Base-by-base conservation (phyloP, 2,888 invertebrate species). In the Agapetus fuscipes region DNA sequence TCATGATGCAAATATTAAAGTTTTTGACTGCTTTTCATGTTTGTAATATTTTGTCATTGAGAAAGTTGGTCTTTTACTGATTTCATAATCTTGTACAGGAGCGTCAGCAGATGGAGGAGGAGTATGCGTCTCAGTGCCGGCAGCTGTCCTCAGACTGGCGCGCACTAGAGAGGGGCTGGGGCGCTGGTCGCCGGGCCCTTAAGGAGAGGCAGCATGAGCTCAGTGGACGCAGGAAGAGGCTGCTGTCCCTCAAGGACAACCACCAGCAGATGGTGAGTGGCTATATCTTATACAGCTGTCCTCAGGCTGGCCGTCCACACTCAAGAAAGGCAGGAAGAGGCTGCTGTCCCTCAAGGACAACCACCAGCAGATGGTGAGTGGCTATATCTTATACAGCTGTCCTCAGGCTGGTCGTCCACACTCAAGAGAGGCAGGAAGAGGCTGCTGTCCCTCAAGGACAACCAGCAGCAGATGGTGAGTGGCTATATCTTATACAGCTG, bases 121-220 rank as follows among this genome's bases (percentile, higher is more conserved):
- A 81, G 54, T 82, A 81, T 65, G 79, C 79, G 3, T 71, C 78
- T 1, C 82, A 83, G 36, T 74, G 78, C 47, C 58, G 67, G 3
- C 62, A 67, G 10, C 59, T 60, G 54, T 71, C 62, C 40, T 72
- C 65, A 51, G 71, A 66, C 56, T 69, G 68, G 64, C 70, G 75
- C 24, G 69, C 76, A 43, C 56, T 78, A 38, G 77, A 77, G 54
- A 66, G 72, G 15, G 75, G 74, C 54, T 75, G 75, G 75, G 65
- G 69, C 32, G 64, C 66, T 37, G 67, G 75, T 9, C 62, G 74
- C 31, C 63, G 73, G 24, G 76, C 77, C 48, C 67, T 77, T 57
- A 71, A 74, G 40, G 66, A 71, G 30, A 66, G 74, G 0, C 71
- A 76, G 56, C 58, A 70, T n/a, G 70, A 72, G 39, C 61, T 78